These are phyloP conservation scores for Neoitamus cyanurus DNA, from an alignment of 2,888 invertebrate genomes.

Conservation along the genomic window DNA sequence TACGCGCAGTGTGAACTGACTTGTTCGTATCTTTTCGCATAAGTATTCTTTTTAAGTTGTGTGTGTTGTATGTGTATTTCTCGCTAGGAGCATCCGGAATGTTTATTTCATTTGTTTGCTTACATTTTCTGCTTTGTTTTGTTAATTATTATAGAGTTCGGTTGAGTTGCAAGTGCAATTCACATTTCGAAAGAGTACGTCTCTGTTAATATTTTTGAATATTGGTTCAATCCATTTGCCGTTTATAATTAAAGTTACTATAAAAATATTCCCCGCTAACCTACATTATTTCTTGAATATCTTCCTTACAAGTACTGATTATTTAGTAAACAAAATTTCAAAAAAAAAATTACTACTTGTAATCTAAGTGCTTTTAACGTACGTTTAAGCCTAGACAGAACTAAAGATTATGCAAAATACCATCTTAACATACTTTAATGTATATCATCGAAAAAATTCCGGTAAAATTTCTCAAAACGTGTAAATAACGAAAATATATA, in stretches of 20 bases:
- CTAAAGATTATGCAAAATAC: neutral
- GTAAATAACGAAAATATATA: slow-evolving; percentile 41
- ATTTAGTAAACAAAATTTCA: slow-evolving; percentile 6
- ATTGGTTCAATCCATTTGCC: slow-evolving; percentile 31
- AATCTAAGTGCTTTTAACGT: neutral
- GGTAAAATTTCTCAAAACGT: neutral
- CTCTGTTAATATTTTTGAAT: neutral
- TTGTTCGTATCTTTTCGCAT: neutral
- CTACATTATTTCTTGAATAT: slow-evolving; percentile 48
- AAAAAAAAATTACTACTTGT: slow-evolving; percentile 25
- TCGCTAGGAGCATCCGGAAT: slow-evolving; percentile 32
- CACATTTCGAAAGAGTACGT: neutral
- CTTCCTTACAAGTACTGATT: slow-evolving; percentile 18
- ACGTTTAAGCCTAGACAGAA: neutral
- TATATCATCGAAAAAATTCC: neutral
- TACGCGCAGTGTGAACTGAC: neutral
- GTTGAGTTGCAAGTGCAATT: neutral
- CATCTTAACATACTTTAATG: neutral
- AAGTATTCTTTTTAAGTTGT: neutral
- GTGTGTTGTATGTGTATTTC: neutral
- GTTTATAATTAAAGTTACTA: slow-evolving; percentile 3
- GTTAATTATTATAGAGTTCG: neutral
- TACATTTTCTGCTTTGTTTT: neutral
- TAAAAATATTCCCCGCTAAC: slow-evolving; percentile 37
- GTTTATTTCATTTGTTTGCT: slow-evolving; percentile 34